Conservation (phyloP, 1,140 invertebrate species). For the Steinernema khuongi region DNA sequence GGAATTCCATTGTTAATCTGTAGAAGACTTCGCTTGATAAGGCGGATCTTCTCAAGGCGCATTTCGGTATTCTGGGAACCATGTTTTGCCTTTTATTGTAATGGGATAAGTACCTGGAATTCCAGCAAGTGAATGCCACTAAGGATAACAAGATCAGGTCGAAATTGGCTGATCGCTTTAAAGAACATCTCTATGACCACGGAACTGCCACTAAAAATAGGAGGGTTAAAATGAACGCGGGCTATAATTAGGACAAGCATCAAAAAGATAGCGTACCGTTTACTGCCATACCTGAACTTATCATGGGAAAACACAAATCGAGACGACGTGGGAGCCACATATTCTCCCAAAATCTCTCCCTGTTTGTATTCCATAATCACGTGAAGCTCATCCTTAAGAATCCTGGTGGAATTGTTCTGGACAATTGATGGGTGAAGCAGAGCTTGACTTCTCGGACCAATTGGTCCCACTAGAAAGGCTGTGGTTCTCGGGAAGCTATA, state of each 20-base stretch:
- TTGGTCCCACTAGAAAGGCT: slow-evolving; percentile 62
- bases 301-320: slow-evolving; percentile 63
- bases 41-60: slow-evolving; percentile 57
- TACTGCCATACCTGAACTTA: slow-evolving; percentile 57
- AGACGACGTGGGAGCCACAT: slow-evolving; percentile 59
- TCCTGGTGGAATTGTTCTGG: slow-evolving; percentile 53
- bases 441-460: slow-evolving; percentile 60
- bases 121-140: slow-evolving; percentile 62
- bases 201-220: slow-evolving; percentile 48
- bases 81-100: background rate
- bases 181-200: slow-evolving; percentile 61
- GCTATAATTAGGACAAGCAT: background rate
- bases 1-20: slow-evolving; percentile 55
- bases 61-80: slow-evolving; percentile 47
- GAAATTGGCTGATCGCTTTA: slow-evolving; percentile 52
- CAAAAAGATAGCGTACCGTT: slow-evolving; percentile 26
- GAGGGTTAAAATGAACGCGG: background rate
- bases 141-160: slow-evolving; percentile 60
- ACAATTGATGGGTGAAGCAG: slow-evolving; percentile 59
- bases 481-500: slow-evolving; percentile 58
- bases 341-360: slow-evolving; percentile 59
- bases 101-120: slow-evolving; percentile 47
- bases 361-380: slow-evolving; percentile 62
- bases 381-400: slow-evolving; percentile 61
- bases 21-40: slow-evolving; percentile 53